phyloP scores from a whole-genome alignment of 2,113 vertebrate species.

The Callorhinus ursinus region DNA sequence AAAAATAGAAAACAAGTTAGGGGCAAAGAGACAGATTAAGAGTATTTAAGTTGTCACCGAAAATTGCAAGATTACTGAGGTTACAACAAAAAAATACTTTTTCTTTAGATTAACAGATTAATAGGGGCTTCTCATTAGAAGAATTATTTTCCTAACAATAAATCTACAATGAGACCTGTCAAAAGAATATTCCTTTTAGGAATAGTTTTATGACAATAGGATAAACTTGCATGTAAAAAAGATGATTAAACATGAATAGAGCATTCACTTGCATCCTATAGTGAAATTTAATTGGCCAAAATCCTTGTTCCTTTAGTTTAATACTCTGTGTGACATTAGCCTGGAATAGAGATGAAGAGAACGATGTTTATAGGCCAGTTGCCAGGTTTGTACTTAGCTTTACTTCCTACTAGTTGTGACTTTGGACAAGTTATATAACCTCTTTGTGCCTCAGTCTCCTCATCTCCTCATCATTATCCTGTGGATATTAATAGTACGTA shows the following conservation, averaged over 20 bases:
- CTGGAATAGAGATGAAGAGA: background rate
- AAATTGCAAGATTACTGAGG: background rate
- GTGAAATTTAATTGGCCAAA: background rate
- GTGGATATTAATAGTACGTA: background rate
- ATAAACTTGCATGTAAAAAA: background rate
- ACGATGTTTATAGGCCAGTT: background rate
- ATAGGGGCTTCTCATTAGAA: background rate
- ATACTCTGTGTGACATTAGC: background rate
- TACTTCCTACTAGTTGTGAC: background rate
- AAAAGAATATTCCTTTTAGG: background rate
- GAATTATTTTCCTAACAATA: background rate
- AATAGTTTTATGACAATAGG: background rate
- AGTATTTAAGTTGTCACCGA: background rate
- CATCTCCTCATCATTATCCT: background rate
- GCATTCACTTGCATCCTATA: background rate
- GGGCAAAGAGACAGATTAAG: background rate
- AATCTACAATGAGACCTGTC: background rate
- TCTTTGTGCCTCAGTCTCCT: background rate
- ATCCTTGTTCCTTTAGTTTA: background rate
- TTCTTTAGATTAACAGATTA: background rate
- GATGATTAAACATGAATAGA: background rate
- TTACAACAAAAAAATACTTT: background rate
- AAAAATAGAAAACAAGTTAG: conserved; percentile 18
- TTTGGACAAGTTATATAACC: background rate
- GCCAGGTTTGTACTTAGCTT: background rate